Percentiles rank a stretch among this genome's conserved stretches.
phyloP scores from a whole-genome alignment of 2,888 invertebrate genomes.

The Nomada fucata region DNA sequence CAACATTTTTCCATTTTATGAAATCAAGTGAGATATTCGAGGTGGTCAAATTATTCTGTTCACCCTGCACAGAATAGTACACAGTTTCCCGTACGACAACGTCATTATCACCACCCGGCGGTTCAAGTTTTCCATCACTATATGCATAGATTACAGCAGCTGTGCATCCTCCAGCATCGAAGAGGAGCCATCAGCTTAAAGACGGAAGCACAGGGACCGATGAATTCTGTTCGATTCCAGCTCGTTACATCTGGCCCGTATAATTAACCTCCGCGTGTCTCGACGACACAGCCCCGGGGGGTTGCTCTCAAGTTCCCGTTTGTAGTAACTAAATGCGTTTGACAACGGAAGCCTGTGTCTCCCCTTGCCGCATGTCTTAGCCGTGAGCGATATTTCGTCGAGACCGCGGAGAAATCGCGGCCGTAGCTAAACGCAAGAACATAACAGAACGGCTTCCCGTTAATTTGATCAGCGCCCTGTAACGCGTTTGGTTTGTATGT shows the following conservation, averaged over 20 bases:
- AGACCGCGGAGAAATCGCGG: slow-evolving; percentile 54
- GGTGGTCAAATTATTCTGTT: no score
- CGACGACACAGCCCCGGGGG: slow-evolving; percentile 79
- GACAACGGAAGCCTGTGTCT: slow-evolving; percentile 82
- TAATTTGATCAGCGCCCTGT: slow-evolving; percentile 48
- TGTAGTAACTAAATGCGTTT: slow-evolving; percentile 83
- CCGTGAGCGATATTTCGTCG: slow-evolving; percentile 73
- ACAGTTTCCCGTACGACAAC: no score
- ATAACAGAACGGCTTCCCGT: slow-evolving; percentile 15
- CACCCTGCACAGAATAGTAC: no score
- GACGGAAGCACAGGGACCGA: not conserved
- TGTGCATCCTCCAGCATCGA: no score
- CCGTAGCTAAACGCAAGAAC: slow-evolving; percentile 33
- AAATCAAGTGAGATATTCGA: no score
- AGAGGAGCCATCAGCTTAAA: not conserved
- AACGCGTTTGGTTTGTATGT: not conserved
- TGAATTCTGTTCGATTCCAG: slow-evolving; percentile 20
- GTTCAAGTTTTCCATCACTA: no score
- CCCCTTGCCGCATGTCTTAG: slow-evolving; percentile 75
- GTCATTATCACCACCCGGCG: no score
- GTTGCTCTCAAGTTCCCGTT: slow-evolving; percentile 80
- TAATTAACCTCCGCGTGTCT: slow-evolving; percentile 81
- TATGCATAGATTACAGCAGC: no score
- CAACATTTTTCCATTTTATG: no score
- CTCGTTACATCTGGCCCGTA: slow-evolving; percentile 47